Conservation (phyloP, 1,140 invertebrate species). For the Drosophila malerkotliana region DNA sequence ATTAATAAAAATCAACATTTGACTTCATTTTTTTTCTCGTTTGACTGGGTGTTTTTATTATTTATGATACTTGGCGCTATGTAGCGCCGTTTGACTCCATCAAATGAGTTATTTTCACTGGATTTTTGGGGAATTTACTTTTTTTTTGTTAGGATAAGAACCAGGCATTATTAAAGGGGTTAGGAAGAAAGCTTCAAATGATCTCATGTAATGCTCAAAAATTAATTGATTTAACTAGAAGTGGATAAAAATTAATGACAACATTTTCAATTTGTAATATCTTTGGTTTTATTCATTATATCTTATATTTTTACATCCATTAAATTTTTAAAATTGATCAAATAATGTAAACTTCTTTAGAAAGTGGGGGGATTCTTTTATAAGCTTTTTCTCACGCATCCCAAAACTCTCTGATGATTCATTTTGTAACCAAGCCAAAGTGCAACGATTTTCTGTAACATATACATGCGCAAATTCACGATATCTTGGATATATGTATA, state of each 20-base stretch:
- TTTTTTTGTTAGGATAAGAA: constrained; percentile 3
- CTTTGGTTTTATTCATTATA: neutral
- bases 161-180: constrained; percentile 32
- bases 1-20: constrained; percentile 70
- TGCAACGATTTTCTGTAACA: constrained; percentile 45
- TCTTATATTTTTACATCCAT: too few species aligned
- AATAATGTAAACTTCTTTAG: too few species aligned
- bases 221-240: neutral
- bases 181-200: constrained; percentile 12
- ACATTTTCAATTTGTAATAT: neutral
- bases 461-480: constrained; percentile 3
- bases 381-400: constrained; percentile 54
- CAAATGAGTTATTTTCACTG: constrained; percentile 35
- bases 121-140: neutral
- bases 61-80: constrained; percentile 71
- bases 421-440: constrained; percentile 47
- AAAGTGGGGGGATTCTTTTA: too few species aligned
- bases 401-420: constrained; percentile 48
- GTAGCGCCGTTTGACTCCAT: constrained; percentile 51
- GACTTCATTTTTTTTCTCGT: constrained; percentile 28
- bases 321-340: too few species aligned
- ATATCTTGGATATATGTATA: constrained; percentile 8
- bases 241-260: neutral
- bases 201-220: constrained; percentile 38
- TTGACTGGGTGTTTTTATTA: constrained; percentile 68